Percentiles rank a stretch among this genome's conserved stretches.
Conservation (phyloP, 2,888 invertebrate genomes). For the Argyra leucocephala region DNA sequence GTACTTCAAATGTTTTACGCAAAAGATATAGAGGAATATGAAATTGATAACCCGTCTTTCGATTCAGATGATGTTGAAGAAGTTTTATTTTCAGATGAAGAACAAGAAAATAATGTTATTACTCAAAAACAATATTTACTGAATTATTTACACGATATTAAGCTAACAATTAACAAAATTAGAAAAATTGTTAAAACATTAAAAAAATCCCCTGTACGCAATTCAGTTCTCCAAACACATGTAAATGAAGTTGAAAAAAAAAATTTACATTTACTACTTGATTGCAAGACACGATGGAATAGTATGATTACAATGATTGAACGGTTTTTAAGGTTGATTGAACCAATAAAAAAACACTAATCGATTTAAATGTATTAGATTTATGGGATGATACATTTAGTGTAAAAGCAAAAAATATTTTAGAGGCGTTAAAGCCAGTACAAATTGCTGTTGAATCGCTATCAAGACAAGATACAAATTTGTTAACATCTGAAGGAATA, state of each 20-base stretch:
- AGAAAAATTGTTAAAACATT: constrained; percentile 1
- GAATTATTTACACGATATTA: not conserved
- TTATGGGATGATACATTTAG: constrained; percentile 7
- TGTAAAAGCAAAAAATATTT: not conserved
- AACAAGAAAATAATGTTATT: not conserved
- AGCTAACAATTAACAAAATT: constrained; percentile 6
- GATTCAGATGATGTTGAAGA: constrained; percentile 7
- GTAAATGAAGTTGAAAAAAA: constrained; percentile 9
- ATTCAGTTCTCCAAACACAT: not conserved
- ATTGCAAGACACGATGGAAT: constrained; percentile 10
- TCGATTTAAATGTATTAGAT: constrained; percentile 10
- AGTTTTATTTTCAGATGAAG: constrained; percentile 1
- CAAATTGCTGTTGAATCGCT: constrained; percentile 13
- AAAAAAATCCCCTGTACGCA: not conserved
- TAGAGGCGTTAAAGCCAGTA: constrained; percentile 4
- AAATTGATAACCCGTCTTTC: not conserved
- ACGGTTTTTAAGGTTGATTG: constrained; percentile 10
- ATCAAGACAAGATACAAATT: constrained; percentile 1
- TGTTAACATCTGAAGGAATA: constrained; percentile 13
- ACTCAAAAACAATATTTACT: not conserved
- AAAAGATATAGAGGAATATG: constrained; percentile 11
- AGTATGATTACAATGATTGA: constrained; percentile 13
- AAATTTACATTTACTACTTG: constrained; percentile 9
- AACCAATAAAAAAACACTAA: constrained; percentile 12
- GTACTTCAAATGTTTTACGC: constrained; percentile 11